phyloP scores from a whole-genome alignment of 2,113 vertebrate species.

The Mus spicilegus region DNA sequence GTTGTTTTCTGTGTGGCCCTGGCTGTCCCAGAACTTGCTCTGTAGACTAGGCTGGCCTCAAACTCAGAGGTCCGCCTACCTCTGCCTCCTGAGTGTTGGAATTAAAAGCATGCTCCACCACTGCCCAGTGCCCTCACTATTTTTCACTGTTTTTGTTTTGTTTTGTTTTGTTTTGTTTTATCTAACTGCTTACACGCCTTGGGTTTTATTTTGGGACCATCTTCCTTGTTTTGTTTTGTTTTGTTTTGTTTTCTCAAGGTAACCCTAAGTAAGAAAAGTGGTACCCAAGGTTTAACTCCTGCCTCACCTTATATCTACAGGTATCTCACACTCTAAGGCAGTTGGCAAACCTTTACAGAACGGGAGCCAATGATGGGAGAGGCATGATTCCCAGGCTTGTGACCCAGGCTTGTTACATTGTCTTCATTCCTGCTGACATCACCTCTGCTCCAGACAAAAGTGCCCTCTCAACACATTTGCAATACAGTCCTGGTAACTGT shows the following conservation, averaged over 20 bases:
- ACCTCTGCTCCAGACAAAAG: slow-evolving; percentile 16
- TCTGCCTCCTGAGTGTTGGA: not conserved
- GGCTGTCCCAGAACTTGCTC: not conserved
- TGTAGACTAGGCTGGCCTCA: not conserved
- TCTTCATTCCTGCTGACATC: slow-evolving; percentile 43
- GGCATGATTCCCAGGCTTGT: not conserved
- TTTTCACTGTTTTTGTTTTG: not conserved
- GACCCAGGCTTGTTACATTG: not conserved
- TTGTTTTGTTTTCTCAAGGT: slow-evolving; percentile 28
- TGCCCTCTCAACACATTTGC: slow-evolving; percentile 37
- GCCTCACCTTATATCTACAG: not conserved
- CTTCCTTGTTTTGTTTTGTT: not conserved
- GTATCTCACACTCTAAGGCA: not conserved
- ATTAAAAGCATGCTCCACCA: not conserved
- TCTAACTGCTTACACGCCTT: not conserved
- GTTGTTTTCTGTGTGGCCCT: not conserved
- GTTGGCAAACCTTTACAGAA: not conserved
- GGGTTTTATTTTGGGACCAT: not conserved
- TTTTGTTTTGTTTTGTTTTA: not conserved
- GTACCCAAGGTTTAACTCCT: not conserved
- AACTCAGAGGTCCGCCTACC: not conserved
- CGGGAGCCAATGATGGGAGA: not conserved
- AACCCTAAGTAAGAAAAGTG: slow-evolving; percentile 4
- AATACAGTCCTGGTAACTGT: not conserved
- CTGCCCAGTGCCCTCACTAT: not conserved